Evolutionary conservation across 2,113 vertebrate genomes (phyloP), one percentile per base, ranked within the genome.

Genomic region (Cavia porcellus): DNA sequence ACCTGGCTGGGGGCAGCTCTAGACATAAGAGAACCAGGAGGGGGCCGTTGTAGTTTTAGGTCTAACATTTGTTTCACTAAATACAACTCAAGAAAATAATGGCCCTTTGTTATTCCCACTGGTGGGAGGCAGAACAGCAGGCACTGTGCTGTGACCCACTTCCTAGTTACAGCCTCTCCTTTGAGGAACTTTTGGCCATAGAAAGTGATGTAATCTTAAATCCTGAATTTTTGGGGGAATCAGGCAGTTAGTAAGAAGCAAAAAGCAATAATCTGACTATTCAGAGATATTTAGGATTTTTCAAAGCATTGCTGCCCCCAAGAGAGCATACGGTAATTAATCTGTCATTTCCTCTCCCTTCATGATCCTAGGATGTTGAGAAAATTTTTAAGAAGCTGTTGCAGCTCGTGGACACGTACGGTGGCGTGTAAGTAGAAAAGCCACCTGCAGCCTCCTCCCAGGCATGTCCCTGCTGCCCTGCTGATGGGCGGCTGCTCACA

Each of bases 401-500:
- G 64, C 0, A 15, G 12, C 47, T 93, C 3, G 38, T 98, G 94
- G 92, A 94, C 7, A 86, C 72, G 4, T 75, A 85, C 9, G 35
- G 75, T 57, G 25, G 61, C 89, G 96, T 35, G 99, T 99, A 86
- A 98, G 90, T 81, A 74, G 50, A 59, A 20, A 24, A 70, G 70
- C 22, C 0, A 5, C 12, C 1, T 0, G 30, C 0, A 0, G 13
- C 3, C n/a, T n/a, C 10, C 4, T 13, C 1, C 20, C 0, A 0
- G 50, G 9, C 3, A 35, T 17, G 30, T 17, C 22, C 28, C 77
- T 17, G 7, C 19, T 61, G 10, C 52, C 61, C 4, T 2, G 0
- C 5, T 17, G 50, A 2, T 4, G 1, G 3, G 14, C n/a, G 1
- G 8, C 0, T 3, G 4, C 57, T 24, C 35, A 0, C 13, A 1